phyloP scores from a whole-genome alignment of 2,888 invertebrate genomes.

The Acleris literana region DNA sequence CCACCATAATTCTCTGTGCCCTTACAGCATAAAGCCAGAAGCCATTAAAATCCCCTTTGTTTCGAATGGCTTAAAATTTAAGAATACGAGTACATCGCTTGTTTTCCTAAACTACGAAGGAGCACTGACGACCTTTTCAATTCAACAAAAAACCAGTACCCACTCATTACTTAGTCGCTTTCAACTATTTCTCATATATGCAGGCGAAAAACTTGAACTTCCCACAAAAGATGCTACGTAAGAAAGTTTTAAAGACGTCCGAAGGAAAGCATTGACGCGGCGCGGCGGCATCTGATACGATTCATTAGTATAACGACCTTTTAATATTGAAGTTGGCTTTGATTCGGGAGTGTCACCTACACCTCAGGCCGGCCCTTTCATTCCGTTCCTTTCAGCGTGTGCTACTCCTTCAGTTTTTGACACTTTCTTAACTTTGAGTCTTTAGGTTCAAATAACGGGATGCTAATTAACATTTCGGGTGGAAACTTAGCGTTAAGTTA shows the following conservation, averaged over 20 bases:
- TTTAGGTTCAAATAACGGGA: conserved; percentile 12
- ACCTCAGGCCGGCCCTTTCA: conserved; percentile 30
- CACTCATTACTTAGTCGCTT: conserved; percentile 36
- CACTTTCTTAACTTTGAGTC: conserved; percentile 38
- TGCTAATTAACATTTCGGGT: conserved; percentile 30
- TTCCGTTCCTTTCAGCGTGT: conserved; percentile 24
- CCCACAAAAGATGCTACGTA: conserved; percentile 62
- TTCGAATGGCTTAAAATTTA: too few relatives aligned
- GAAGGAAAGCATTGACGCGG: conserved; percentile 67
- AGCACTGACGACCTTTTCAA: background rate
- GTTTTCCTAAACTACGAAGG: too few relatives aligned
- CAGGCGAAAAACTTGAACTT: conserved; percentile 52
- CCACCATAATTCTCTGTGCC: too few relatives aligned
- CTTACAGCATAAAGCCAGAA: too few relatives aligned
- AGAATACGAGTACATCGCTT: too few relatives aligned
- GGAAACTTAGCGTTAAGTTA: conserved; percentile 7
- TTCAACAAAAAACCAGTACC: conserved; percentile 6
- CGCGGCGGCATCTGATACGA: conserved; percentile 80
- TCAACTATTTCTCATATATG: conserved; percentile 50
- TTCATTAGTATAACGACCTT: conserved; percentile 83
- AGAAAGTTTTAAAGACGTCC: conserved; percentile 64
- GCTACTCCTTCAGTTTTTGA: conserved; percentile 43
- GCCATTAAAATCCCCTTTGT: too few relatives aligned
- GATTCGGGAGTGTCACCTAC: conserved; percentile 77
- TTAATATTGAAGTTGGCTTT: conserved; percentile 80